Conservation (phyloP, 2,888 invertebrate genomes). For the Salticus scenicus region DNA sequence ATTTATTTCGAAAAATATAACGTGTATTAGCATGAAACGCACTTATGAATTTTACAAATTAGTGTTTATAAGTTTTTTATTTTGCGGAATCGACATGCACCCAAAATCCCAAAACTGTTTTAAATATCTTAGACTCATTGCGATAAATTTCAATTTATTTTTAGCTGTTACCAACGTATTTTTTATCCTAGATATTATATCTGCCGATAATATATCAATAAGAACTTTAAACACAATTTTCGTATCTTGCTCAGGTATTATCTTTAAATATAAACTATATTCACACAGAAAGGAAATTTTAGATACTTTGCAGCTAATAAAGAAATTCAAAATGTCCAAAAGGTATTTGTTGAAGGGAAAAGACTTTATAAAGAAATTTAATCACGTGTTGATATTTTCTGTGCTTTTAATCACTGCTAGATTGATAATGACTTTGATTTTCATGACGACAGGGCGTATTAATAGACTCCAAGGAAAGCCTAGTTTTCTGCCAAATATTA, state of each 20-base stretch:
- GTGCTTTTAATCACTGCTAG: neutral
- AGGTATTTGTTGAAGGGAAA: neutral
- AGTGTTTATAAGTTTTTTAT: neutral
- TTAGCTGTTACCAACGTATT: neutral
- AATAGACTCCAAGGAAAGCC: no score
- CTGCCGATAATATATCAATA: neutral
- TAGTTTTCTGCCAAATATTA: neutral
- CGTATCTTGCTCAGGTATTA: neutral
- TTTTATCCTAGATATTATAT: neutral
- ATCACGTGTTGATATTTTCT: neutral
- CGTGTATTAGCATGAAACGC: no score
- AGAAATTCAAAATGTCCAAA: neutral
- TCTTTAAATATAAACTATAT: neutral
- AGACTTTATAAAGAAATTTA: neutral
- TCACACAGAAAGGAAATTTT: neutral
- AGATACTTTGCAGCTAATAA: neutral
- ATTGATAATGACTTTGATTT: neutral
- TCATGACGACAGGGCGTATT: neutral
- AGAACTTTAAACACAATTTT: neutral
- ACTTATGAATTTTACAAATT: no score
- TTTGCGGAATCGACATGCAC: neutral
- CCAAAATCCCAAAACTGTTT: neutral
- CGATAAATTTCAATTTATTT: neutral
- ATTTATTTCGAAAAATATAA: no score
- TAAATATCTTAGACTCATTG: neutral